Evolutionary conservation across 2,113 vertebrate genomes (phyloP), one percentile per base, ranked within the genome.

Genomic region (Muscicapa adusta): DNA sequence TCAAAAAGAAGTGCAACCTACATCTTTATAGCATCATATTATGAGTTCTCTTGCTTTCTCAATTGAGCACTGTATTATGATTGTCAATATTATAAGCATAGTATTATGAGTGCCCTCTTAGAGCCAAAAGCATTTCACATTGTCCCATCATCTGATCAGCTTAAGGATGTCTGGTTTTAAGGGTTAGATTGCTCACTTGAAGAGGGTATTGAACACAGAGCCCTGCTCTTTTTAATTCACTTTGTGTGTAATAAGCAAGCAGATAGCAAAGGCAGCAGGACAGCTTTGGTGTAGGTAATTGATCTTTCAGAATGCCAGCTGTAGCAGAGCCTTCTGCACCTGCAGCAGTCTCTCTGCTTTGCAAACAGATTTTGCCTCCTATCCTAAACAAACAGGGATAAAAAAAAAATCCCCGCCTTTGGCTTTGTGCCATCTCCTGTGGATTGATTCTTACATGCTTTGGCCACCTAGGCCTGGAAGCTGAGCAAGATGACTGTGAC

Each of bases 231-330:
- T 70, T 86, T 53, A 63, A 78, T 84, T 91, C 62, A 76, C 33
- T 85, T 79, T 76, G 58, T 85, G 31, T 31, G 13, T 53, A 63
- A 86, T n/a, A 58, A 93, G 58, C 81, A 89, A 56, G 26, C 71
- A 89, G 70, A 51, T 70, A 94, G 93, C 87, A 88, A 95, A 73
- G 70, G 67, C 89, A 91, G 73, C 54, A 88, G 66, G 89, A 63
- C 74, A 89, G 89, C 87, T 93, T 94, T 89, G 78, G 74, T 88
- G 43, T 25, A 85, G 47, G 78, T 88, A 93, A 96, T 40, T 66
- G 94, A 94, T 94, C 91, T 88, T 88, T 67, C 78, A 82, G 58
- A 88, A 82, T 77, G 89, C 77, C 85, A 76, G 94, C 84, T 93
- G 74, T 74, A 94, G 79, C 53, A 89, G n/a, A 86, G 74, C 74